Percentiles rank a stretch among this genome's conserved stretches.
Conservation (phyloP, 2,888 invertebrate genomes). For the Cotesia congregata region DNA sequence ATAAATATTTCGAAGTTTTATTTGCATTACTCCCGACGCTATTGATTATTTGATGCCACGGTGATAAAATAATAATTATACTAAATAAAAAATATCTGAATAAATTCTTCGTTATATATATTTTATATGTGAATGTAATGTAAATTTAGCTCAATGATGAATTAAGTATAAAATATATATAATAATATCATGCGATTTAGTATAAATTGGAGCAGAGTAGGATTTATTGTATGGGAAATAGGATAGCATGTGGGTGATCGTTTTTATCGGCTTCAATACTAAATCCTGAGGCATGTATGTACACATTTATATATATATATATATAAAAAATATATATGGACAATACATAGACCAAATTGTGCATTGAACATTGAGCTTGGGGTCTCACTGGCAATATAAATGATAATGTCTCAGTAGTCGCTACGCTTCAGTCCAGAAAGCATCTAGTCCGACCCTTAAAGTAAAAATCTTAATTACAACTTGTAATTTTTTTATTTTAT, state of each 20-base stretch:
- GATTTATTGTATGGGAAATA: not conserved
- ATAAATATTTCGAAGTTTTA: too few relatives aligned
- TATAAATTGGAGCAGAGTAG: not conserved
- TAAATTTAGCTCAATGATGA: too few relatives aligned
- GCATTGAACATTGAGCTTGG: slow-evolving; percentile 1
- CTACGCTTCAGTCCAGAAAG: not conserved
- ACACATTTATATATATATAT: not conserved
- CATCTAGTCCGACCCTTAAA: not conserved
- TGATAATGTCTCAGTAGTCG: not conserved
- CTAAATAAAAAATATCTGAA: too few relatives aligned
- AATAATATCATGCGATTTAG: too few relatives aligned
- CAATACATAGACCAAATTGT: not conserved
- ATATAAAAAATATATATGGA: not conserved
- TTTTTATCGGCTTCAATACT: not conserved
- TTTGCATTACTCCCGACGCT: too few relatives aligned
- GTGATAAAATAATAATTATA: too few relatives aligned
- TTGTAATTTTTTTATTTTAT: not conserved
- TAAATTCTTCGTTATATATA: too few relatives aligned
- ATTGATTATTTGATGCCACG: too few relatives aligned
- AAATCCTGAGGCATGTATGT: not conserved
- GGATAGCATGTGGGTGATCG: slow-evolving; percentile 1
- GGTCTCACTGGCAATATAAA: not conserved
- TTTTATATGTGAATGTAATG: too few relatives aligned
- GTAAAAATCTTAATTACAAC: not conserved
- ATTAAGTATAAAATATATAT: too few relatives aligned